Conservation (phyloP, 2,797 vertebrate species). For the Moxostoma hubbsi region DNA sequence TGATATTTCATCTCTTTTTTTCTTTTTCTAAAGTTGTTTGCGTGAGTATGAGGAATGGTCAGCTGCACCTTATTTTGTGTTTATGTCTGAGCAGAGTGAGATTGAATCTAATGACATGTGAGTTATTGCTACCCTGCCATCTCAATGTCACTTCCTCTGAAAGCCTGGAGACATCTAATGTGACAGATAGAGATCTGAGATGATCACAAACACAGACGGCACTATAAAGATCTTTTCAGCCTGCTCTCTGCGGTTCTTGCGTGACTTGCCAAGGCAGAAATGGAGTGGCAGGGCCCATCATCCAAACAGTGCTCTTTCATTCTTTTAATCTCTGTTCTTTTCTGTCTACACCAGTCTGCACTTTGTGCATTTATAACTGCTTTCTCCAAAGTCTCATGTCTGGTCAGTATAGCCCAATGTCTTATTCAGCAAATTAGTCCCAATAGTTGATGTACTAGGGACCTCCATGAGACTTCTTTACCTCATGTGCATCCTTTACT, state of each 20-base stretch:
- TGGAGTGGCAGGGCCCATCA: conserved; percentile 42
- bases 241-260: conserved; percentile 45
- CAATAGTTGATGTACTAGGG: conserved; percentile 64
- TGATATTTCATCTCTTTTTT: conserved; percentile 16
- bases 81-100: conserved; percentile 48
- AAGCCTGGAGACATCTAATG: conserved; percentile 42
- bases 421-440: conserved; percentile 65
- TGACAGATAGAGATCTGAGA: conserved; percentile 53
- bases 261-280: conserved; percentile 13
- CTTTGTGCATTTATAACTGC: conserved; percentile 48
- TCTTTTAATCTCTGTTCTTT: conserved; percentile 54
- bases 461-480: conserved; percentile 53
- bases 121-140: conserved; percentile 65
- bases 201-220: conserved; percentile 31
- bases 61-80: conserved; percentile 3
- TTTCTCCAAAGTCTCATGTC: conserved; percentile 49
- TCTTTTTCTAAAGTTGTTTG: conserved; percentile 44
- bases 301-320: conserved; percentile 48
- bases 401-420: conserved; percentile 58
- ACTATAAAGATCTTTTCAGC: conserved; percentile 66
- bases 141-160: conserved; percentile 64
- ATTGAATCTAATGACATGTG: conserved; percentile 74
- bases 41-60: conserved; percentile 6
- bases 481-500: conserved; percentile 5
- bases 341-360: conserved; percentile 45